These are phyloP conservation scores for Manduca sexta DNA, from an alignment of 1,140 invertebrate species.

Conservation along the genomic window DNA sequence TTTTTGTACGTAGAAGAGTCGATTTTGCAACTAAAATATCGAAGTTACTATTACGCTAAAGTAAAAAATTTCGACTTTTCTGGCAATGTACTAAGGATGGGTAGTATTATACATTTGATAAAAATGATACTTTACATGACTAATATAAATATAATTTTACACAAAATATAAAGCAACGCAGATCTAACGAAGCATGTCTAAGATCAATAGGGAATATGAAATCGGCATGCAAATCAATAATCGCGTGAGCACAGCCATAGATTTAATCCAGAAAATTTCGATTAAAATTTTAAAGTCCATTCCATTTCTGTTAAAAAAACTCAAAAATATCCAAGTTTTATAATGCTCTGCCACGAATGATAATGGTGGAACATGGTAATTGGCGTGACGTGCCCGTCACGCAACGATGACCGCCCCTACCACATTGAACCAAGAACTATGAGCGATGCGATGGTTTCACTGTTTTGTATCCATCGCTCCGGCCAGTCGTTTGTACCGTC, in stretches of 20 bases:
- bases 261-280: conserved; percentile 3
- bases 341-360: conserved; percentile 25
- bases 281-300: conserved; percentile 1
- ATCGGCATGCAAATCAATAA: not conserved
- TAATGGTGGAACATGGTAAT: conserved; percentile 50
- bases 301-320: not conserved
- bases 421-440: conserved; percentile 24
- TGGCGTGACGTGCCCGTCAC: conserved; percentile 52
- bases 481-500: conserved; percentile 17
- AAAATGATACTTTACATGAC: no score
- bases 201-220: not conserved
- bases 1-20: no score
- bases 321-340: conserved; percentile 1
- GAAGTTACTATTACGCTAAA: no score
- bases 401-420: conserved; percentile 46
- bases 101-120: no score
- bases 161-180: no score
- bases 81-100: no score
- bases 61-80: no score
- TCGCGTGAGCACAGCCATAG: not conserved
- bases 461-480: conserved; percentile 30
- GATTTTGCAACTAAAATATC: no score
- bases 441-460: conserved; percentile 14
- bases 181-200: no score
- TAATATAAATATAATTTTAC: no score